phyloP scores from a whole-genome alignment of 2,113 vertebrate species.

The Ceyx margarethae region DNA sequence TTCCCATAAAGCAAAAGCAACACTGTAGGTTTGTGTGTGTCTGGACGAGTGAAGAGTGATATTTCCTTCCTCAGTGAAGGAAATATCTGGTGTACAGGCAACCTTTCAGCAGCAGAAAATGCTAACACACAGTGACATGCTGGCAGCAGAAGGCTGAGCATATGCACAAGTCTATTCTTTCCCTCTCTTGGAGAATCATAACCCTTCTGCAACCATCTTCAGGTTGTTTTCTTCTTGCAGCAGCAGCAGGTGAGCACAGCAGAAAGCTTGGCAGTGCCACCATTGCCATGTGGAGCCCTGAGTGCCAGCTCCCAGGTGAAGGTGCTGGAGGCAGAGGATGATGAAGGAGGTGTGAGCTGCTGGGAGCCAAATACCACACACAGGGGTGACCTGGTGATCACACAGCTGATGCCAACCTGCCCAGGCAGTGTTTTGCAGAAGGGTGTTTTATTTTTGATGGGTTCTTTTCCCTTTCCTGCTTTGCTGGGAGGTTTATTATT shows the following conservation, averaged over 20 bases:
- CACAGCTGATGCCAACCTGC: background rate
- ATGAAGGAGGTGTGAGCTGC: slow-evolving; percentile 33
- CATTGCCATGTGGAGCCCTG: background rate
- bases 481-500: slow-evolving; percentile 36
- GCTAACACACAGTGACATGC: background rate
- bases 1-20: background rate
- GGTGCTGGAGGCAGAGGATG: slow-evolving; percentile 38
- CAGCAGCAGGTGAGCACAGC: slow-evolving; percentile 34
- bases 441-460: slow-evolving; percentile 23
- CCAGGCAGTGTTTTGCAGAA: slow-evolving; percentile 13
- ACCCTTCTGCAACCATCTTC: slow-evolving; percentile 12
- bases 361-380: slow-evolving; percentile 5
- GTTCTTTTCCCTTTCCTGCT: slow-evolving; percentile 10
- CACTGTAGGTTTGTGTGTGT: background rate
- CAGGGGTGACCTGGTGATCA: slow-evolving; percentile 26
- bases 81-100: background rate
- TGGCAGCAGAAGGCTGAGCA: slow-evolving; percentile 42
- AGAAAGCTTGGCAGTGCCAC: slow-evolving; percentile 11
- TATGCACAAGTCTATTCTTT: slow-evolving; percentile 49
- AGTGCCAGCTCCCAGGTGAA: slow-evolving; percentile 27
- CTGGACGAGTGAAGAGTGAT: background rate
- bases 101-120: slow-evolving; percentile 2
- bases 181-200: slow-evolving; percentile 19
- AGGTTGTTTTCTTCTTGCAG: slow-evolving; percentile 47
- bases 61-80: background rate